Evolutionary conservation across 2,113 vertebrate genomes (phyloP).

Genomic region (Leptobrachium ailaonicum): DNA sequence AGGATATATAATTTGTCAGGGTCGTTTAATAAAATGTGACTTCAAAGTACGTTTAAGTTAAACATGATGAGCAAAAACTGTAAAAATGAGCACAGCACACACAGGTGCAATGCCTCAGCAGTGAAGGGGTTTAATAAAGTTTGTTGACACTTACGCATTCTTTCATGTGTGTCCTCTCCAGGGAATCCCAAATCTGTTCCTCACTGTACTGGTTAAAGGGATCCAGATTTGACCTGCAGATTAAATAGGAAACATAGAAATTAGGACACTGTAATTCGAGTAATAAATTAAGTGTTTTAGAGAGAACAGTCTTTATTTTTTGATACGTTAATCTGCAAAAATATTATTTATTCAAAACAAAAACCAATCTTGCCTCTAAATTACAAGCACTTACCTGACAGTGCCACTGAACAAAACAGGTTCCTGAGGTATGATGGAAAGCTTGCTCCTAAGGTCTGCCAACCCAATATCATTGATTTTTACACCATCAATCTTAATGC

Average conservation of each 20-base stretch:
- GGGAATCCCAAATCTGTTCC: conserved; percentile 86
- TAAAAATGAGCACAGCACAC: too few species aligned
- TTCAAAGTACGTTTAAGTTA: too few species aligned
- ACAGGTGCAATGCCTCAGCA: too few species aligned
- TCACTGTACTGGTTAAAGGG: conserved; percentile 83
- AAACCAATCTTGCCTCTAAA: too few species aligned
- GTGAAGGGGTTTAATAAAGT: too few species aligned
- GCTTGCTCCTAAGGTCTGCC: conserved; percentile 89
- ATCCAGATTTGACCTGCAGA: conserved; percentile 83
- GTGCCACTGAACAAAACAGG: conserved; percentile 90
- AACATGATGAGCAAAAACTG: too few species aligned
- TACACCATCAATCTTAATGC: conserved; percentile 87
- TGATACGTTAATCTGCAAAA: too few species aligned
- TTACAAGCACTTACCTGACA: conserved; percentile 73
- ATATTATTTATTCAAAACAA: too few species aligned
- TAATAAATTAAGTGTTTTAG: too few species aligned
- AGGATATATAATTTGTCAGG: too few species aligned
- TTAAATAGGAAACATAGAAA: not conserved
- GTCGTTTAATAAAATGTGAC: too few species aligned
- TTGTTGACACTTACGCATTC: conserved; percentile 82
- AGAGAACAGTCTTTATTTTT: too few species aligned
- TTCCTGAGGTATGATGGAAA: conserved; percentile 93
- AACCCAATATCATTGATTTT: conserved; percentile 88
- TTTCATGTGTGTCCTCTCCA: conserved; percentile 93
- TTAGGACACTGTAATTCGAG: not conserved